Base-by-base conservation (phyloP, 2,113 vertebrate genomes). In the Dicerorhinus sumatrensis region DNA sequence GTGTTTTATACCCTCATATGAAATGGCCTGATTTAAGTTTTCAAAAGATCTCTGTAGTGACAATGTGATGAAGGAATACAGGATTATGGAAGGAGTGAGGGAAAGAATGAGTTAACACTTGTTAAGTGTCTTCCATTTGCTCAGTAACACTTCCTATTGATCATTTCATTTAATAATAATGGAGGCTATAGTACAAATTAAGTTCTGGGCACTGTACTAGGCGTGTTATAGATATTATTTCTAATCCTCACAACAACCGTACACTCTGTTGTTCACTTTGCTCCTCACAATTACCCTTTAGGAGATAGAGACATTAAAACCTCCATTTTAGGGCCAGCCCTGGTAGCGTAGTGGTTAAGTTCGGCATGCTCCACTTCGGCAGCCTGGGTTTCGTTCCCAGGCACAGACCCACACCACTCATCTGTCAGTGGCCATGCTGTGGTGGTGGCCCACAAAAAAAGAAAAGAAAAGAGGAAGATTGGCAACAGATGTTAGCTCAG, bases 41-140 rank as follows among this genome's bases (percentile, higher is more conserved):
- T 82, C 46, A 67, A 69, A 96, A 65, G 73, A 39, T 67, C 21
- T 76, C 62, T 62, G 89, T 75, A 48, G 65, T 75, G 62, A 60
- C 54, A 1, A 0, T 16, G 12, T 46, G 60, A 69, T 67, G 51
- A 42, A 95, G 62, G 25, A 56, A 36, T 21, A 31, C 25, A 42
- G 36, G 46, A 39, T 85, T 48, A 42, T 10, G 14, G 33, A 42
- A 51, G 1, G 54, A 36, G 3, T 8, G 17, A 31, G 21, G 27
- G n/a, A 23, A 20, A 7, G 48, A 54, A 51, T 8, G 3, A 42
- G 54, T 83, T 63, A 39, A 42, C 56, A 11, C 13, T 85, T 54
- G 12, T 25, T 3, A 16, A 46, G 31, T 54, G 31, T 54, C 51
- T 92, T 79, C 23, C 12, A 0, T 79, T 23, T 56, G 46, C 21